These are phyloP conservation scores for Synergus japonicus DNA, from an alignment of 2,888 invertebrate species.

Conservation along the genomic window DNA sequence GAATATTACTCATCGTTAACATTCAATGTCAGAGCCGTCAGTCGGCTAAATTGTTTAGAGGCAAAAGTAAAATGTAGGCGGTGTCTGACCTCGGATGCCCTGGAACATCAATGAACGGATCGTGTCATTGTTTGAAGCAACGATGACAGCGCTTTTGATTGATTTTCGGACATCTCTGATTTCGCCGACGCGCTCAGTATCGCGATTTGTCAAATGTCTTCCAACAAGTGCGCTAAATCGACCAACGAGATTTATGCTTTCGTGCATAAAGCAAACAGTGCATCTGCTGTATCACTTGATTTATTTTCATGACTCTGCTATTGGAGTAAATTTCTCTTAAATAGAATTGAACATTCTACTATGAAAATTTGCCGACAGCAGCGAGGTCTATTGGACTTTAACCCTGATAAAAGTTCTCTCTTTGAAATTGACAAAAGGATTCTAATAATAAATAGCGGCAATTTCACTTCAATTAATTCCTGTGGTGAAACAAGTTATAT, in stretches of 20 bases:
- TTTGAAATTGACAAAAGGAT: constrained; percentile 30
- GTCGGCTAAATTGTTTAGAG: constrained; percentile 4
- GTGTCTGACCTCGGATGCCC: constrained; percentile 11
- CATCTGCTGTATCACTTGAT: constrained; percentile 35
- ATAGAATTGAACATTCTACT: constrained; percentile 34
- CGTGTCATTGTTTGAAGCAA: constrained; percentile 7
- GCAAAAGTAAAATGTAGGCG: not conserved
- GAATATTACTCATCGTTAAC: not conserved
- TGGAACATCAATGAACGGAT: constrained; percentile 25
- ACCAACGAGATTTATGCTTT: constrained; percentile 20
- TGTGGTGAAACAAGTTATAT: not conserved
- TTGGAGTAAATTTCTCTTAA: constrained; percentile 40
- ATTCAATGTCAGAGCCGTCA: not conserved
- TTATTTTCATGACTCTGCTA: constrained; percentile 31
- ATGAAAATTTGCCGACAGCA: constrained; percentile 35
- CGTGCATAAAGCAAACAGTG: constrained; percentile 32
- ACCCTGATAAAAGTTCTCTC: constrained; percentile 21
- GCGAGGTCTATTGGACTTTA: constrained; percentile 30
- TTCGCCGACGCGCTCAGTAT: constrained; percentile 10
- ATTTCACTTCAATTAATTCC: constrained; percentile 17
- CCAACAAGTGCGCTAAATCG: constrained; percentile 34
- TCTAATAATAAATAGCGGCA: constrained; percentile 3
- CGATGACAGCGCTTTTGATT: constrained; percentile 22
- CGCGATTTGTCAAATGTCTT: constrained; percentile 36
- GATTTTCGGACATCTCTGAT: constrained; percentile 32